Evolutionary conservation across 2,888 invertebrate genomes (phyloP), one percentile per base, ranked within the genome.

Genomic region (Cantharis flavilabris): DNA sequence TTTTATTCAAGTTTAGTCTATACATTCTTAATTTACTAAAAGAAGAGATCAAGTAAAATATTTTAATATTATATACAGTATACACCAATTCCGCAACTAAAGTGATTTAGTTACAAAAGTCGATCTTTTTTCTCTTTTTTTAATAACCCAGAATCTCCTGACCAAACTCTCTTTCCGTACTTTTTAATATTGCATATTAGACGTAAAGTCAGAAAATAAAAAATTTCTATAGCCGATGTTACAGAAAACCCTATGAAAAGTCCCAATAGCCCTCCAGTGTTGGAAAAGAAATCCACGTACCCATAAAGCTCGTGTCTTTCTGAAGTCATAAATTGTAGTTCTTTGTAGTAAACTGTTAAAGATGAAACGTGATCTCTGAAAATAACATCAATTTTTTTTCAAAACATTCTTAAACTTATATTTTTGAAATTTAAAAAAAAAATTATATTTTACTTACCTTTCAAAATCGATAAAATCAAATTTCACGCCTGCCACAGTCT

Each of bases 251-350:
- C 65, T 23, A 67, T 26, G 23, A 67, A 88, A 10, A 88, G 80
- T 14, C 87, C 93, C 20, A 94, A 88, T 0, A 94, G 87, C 82
- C 94, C 94, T 9, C 94, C 94, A 83, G 92, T 92, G 86, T 93
- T 93, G 78, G 93, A 93, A 33, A 94, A 88, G 84, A 94, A 93
- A 84, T 94, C 93, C 0, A 92, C 92, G 81, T 90, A 90, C 1
- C 93, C 94, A 83, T 93, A 93, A 9, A 94, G 88, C 83, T 94
- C 93, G 0, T 93, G 92, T 20, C 94, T 90, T 49, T 92, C 91
- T 0, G 92, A 92, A 0, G 93, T 92, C 33, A 93, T 90, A 83
- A 93, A 94, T 85, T 94, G 93, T 0, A 91, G 90, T 83, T 93
- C 92, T 85, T 93, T 93, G 87, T 93, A 93, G 88, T 92, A 93